These are phyloP conservation scores for Anoplophora glabripennis DNA, from an alignment of 1,140 invertebrate genomes.

Conservation along the genomic window DNA sequence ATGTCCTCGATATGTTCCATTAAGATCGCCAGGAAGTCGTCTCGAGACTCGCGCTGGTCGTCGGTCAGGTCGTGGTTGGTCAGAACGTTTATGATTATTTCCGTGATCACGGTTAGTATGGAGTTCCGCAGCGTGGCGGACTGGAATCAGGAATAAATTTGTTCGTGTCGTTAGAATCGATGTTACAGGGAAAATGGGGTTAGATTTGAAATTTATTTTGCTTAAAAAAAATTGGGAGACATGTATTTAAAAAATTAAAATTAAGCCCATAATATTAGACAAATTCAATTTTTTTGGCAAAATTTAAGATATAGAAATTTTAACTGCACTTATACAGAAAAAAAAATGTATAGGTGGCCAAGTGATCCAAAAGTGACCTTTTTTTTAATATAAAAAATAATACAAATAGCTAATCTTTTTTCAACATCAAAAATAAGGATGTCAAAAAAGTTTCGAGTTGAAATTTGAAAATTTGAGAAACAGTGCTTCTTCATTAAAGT, in stretches of 20 bases:
- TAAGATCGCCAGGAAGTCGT: slow-evolving; percentile 59
- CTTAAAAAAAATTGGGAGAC: neutral
- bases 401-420: neutral
- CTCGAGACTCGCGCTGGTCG: slow-evolving; percentile 53
- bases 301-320: neutral
- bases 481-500: neutral
- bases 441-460: no score
- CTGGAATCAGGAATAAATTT: slow-evolving; percentile 47
- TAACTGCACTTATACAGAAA: neutral
- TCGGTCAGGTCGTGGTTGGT: slow-evolving; percentile 58
- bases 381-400: neutral
- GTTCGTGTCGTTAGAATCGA: neutral
- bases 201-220: neutral
- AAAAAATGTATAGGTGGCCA: neutral
- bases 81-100: slow-evolving; percentile 59
- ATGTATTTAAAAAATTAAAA: neutral
- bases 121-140: slow-evolving; percentile 67
- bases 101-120: slow-evolving; percentile 63
- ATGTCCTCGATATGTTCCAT: slow-evolving; percentile 69
- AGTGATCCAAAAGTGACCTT: neutral
- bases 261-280: neutral
- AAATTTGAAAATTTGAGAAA: neutral
- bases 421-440: no score
- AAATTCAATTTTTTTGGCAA: neutral
- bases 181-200: neutral